phyloP scores from a whole-genome alignment of 2,113 vertebrate species.

The Emydura subglobosa region DNA sequence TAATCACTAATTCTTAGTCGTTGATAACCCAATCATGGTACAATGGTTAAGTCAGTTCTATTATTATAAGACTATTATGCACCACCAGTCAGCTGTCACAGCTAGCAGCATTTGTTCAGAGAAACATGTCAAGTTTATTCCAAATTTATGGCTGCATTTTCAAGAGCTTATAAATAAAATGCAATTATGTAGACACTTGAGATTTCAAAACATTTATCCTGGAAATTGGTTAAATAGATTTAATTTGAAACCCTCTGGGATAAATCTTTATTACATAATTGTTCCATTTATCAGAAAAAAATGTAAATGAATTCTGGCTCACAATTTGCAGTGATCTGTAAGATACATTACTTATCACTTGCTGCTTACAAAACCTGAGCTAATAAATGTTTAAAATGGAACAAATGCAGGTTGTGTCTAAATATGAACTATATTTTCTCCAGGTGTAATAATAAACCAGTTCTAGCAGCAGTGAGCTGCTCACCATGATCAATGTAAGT shows the following conservation, averaged over 20 bases:
- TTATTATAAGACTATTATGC: background rate
- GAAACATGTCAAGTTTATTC: background rate
- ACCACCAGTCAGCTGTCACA: background rate
- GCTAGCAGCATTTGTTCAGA: background rate
- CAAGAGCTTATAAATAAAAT: background rate
- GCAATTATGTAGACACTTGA: background rate
- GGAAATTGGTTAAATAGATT: background rate
- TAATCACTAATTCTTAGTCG: background rate
- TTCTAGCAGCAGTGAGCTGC: background rate
- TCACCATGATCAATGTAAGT: background rate
- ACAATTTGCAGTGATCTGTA: background rate
- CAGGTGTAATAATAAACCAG: background rate
- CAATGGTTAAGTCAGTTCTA: background rate
- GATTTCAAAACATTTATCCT: background rate
- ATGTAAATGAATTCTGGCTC: background rate
- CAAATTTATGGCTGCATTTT: background rate
- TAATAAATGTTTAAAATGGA: background rate
- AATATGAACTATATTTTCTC: background rate
- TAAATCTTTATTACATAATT: background rate
- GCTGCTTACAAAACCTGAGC: background rate
- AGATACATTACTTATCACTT: background rate
- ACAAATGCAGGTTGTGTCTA: background rate
- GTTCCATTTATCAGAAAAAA: background rate
- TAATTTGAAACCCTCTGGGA: background rate
- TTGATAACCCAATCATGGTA: background rate